These are phyloP conservation scores for Etheostoma spectabile DNA, from an alignment of 2,113 vertebrate species.

Conservation along the genomic window DNA sequence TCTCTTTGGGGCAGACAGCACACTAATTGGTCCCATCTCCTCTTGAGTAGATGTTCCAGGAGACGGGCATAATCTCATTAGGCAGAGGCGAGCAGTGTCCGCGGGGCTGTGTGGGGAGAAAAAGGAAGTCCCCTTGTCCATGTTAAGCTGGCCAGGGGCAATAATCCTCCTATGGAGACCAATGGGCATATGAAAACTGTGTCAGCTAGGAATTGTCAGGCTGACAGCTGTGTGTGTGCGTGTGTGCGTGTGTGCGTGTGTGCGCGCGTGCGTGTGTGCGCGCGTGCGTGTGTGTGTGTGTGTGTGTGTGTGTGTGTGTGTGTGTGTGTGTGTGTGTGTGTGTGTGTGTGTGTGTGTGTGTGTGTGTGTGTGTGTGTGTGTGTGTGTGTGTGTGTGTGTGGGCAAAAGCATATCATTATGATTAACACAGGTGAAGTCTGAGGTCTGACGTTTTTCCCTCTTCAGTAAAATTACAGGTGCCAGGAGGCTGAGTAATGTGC, in stretches of 20 bases:
- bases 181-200: constrained; percentile 38
- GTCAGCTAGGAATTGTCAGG: constrained; percentile 34
- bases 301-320: constrained; percentile 26
- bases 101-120: constrained; percentile 35
- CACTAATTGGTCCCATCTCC: constrained; percentile 84
- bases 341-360: constrained; percentile 24
- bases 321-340: constrained; percentile 25
- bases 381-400: constrained; percentile 22
- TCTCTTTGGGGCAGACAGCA: constrained; percentile 76
- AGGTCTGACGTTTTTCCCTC: constrained; percentile 13
- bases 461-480: constrained; percentile 16
- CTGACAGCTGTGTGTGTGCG: constrained; percentile 34
- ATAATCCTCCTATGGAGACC: constrained; percentile 52
- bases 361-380: constrained; percentile 26
- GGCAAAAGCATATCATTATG: background rate
- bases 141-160: constrained; percentile 50
- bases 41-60: constrained; percentile 78
- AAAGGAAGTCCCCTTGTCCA: constrained; percentile 42
- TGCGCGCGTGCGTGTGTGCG: no score
- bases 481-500: constrained; percentile 29
- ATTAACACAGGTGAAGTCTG: constrained; percentile 16
- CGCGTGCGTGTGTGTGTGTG: constrained; percentile 24
- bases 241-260: constrained; percentile 21
- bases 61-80: constrained; percentile 83
- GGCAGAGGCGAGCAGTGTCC: constrained; percentile 53